Percentiles rank a stretch among this genome's conserved stretches.
Evolutionary conservation across 1,140 invertebrate genomes (phyloP).

Genomic region (Sesamia nonagrioides): DNA sequence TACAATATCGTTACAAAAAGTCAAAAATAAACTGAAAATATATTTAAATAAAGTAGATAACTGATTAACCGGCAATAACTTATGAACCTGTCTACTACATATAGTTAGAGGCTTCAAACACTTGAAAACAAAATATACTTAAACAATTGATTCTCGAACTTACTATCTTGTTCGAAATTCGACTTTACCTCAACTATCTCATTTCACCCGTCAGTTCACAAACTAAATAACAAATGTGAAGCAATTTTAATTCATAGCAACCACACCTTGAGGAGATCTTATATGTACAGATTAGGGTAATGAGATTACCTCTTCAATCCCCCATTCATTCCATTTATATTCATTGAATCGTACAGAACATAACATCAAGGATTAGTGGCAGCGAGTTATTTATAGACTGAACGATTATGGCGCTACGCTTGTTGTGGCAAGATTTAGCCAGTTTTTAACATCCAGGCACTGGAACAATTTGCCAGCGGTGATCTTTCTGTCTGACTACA

Average conservation of each 20-base stretch:
- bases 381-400: slow-evolving; percentile 41
- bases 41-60: too few relatives aligned
- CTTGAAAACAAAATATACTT: too few relatives aligned
- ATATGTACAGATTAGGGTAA: slow-evolving; percentile 55
- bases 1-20: too few relatives aligned
- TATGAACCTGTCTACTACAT: too few relatives aligned
- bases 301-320: slow-evolving; percentile 52
- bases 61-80: too few relatives aligned
- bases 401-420: slow-evolving; percentile 11
- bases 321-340: slow-evolving; percentile 56
- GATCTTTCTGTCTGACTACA: too few relatives aligned
- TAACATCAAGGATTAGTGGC: slow-evolving; percentile 49
- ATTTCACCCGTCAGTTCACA: background rate
- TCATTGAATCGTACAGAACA: slow-evolving; percentile 52
- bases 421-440: background rate
- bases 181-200: too few relatives aligned
- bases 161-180: background rate
- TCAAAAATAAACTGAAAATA: too few relatives aligned
- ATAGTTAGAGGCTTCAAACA: too few relatives aligned
- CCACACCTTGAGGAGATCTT: background rate
- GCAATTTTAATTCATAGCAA: slow-evolving; percentile 6
- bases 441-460: too few relatives aligned
- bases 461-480: too few relatives aligned
- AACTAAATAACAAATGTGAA: background rate
- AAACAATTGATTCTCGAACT: too few relatives aligned